A percentile compares a stretch with the other conserved stretches of the same genome.
Evolutionary conservation across 2,113 vertebrate species (phyloP).

Genomic region (Neotoma lepida): DNA sequence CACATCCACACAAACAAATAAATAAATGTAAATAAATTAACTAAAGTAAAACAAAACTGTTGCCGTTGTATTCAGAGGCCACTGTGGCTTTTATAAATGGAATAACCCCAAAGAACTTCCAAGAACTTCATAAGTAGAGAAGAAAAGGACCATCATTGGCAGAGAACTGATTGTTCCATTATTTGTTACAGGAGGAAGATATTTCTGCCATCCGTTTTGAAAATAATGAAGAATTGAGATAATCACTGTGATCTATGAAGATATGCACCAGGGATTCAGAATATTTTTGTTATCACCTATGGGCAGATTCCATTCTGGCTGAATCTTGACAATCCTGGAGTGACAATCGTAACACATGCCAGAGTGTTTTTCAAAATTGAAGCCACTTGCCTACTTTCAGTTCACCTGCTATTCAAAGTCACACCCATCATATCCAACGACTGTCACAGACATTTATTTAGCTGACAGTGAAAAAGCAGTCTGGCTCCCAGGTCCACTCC

Average conservation of each 20-base stretch:
- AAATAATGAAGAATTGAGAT: slow-evolving; percentile 96
- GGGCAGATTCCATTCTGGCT: slow-evolving; percentile 99
- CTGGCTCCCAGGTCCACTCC: slow-evolving; percentile 68
- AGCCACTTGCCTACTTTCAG: slow-evolving; percentile 98
- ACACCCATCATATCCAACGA: slow-evolving; percentile 94
- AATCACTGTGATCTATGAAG: slow-evolving; percentile 95
- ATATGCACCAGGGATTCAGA: slow-evolving; percentile 96
- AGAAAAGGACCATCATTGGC: slow-evolving; percentile 93
- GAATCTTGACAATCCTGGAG: slow-evolving; percentile 94
- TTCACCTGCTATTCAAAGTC: slow-evolving; percentile 97
- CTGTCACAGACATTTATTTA: slow-evolving; percentile 97
- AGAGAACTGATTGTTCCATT: slow-evolving; percentile 94
- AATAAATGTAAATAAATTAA: neutral
- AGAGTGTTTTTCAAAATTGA: slow-evolving; percentile 94
- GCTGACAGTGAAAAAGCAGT: slow-evolving; percentile 50
- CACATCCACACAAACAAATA: neutral
- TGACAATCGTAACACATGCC: slow-evolving; percentile 92
- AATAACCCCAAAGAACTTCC: slow-evolving; percentile 91
- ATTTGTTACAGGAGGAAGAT: slow-evolving; percentile 95
- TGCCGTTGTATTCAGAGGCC: slow-evolving; percentile 96
- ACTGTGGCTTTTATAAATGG: slow-evolving; percentile 93
- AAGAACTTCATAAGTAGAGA: slow-evolving; percentile 92
- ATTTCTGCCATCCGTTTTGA: slow-evolving; percentile 96
- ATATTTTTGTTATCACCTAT: slow-evolving; percentile 96
- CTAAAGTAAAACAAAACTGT: slow-evolving; percentile 69